Percentiles rank a stretch among this genome's conserved stretches.
Evolutionary conservation across 2,113 vertebrate genomes (phyloP).

Genomic region (Pholis gunnellus): DNA sequence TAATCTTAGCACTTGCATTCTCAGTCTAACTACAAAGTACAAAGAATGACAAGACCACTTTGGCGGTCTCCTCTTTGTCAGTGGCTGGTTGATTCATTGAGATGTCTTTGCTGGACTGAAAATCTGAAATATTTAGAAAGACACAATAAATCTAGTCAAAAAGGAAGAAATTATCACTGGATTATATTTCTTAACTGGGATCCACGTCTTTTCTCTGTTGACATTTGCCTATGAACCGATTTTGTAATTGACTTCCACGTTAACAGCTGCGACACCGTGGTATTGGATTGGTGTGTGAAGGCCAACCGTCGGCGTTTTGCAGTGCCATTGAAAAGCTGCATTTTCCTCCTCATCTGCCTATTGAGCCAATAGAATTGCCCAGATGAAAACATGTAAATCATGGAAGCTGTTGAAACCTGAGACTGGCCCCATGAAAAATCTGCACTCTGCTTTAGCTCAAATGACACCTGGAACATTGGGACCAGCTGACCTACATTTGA

Average conservation of each 20-base stretch:
- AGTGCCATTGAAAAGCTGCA: not conserved
- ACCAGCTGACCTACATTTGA: slow-evolving; percentile 64
- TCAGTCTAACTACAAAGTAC: slow-evolving; percentile 22
- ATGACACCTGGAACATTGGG: slow-evolving; percentile 57
- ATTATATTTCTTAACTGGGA: not conserved
- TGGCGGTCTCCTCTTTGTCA: not conserved
- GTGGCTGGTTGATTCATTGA: slow-evolving; percentile 6
- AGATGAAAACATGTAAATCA: slow-evolving; percentile 3
- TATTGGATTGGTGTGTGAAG: not conserved
- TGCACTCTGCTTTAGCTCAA: slow-evolving; percentile 18
- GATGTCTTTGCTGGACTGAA: not conserved
- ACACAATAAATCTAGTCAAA: not conserved
- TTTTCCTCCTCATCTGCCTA: not conserved
- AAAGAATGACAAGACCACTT: slow-evolving; percentile 5
- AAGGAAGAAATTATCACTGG: not conserved
- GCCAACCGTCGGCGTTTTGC: not conserved
- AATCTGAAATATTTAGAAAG: not conserved
- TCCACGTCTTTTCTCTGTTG: not conserved
- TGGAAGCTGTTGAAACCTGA: not conserved
- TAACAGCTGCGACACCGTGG: not conserved
- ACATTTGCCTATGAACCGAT: not conserved
- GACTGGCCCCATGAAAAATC: slow-evolving; percentile 19
- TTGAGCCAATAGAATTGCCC: slow-evolving; percentile 4
- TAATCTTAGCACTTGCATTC: slow-evolving; percentile 42
- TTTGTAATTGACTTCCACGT: not conserved